A percentile compares a stretch with the other conserved stretches of the same genome.
Evolutionary conservation across 2,113 vertebrate species (phyloP).

Genomic region (Pimephales promelas): DNA sequence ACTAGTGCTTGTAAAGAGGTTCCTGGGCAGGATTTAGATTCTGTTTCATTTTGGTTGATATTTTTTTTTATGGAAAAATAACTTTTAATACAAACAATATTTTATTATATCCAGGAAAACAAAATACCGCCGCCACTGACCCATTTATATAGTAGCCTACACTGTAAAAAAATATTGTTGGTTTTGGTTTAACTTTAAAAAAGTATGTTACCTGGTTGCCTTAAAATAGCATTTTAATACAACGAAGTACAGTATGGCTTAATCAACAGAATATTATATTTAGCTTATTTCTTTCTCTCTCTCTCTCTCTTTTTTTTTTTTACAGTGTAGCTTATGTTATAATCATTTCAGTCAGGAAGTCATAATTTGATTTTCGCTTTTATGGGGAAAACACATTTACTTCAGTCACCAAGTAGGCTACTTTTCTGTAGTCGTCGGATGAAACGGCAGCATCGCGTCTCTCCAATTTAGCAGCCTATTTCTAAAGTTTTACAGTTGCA

Average conservation of each 20-base stretch:
- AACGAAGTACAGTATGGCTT: too few relatives aligned
- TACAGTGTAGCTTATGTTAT: background rate
- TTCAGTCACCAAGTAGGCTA: constrained; percentile 22
- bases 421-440: constrained; percentile 1
- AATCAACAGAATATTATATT: too few relatives aligned
- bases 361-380: background rate
- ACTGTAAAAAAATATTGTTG: too few relatives aligned
- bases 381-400: background rate
- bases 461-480: background rate
- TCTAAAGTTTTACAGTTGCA: background rate
- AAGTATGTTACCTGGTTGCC: too few relatives aligned
- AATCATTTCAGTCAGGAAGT: background rate
- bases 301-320: too few relatives aligned
- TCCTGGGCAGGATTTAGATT: too few relatives aligned
- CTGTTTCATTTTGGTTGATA: too few relatives aligned
- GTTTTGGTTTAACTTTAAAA: too few relatives aligned
- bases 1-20: background rate
- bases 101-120: background rate
- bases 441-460: constrained; percentile 6
- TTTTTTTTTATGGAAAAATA: background rate
- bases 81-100: too few relatives aligned
- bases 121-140: background rate
- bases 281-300: too few relatives aligned
- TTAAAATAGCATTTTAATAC: too few relatives aligned
- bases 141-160: background rate